These are phyloP conservation scores for Drosophila sturtevanti DNA, from an alignment of 1,140 invertebrate species.

Conservation along the genomic window DNA sequence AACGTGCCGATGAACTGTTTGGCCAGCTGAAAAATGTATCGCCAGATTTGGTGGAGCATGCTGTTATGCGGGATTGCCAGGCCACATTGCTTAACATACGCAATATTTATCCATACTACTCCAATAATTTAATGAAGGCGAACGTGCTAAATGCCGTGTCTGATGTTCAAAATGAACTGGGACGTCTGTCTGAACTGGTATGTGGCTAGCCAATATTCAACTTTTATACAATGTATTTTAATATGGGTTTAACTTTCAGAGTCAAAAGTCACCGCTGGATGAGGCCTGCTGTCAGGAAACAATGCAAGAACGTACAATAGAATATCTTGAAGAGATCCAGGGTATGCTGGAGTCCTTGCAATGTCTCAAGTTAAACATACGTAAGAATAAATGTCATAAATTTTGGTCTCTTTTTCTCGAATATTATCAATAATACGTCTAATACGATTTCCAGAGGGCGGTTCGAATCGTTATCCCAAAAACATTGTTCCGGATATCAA, in stretches of 20 bases:
- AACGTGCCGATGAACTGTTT: slow-evolving; percentile 77
- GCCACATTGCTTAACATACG: slow-evolving; percentile 66
- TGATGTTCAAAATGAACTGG: slow-evolving; percentile 75
- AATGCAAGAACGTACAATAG: slow-evolving; percentile 65
- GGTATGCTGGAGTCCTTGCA: slow-evolving; percentile 63
- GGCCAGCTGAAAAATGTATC: slow-evolving; percentile 50
- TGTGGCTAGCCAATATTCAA: background rate
- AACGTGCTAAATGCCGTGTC: slow-evolving; percentile 76
- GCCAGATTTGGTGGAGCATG: slow-evolving; percentile 63
- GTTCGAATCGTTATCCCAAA: slow-evolving; percentile 57
- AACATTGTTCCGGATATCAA: slow-evolving; percentile 79
- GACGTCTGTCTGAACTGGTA: slow-evolving; percentile 68
- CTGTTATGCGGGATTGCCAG: slow-evolving; percentile 65
- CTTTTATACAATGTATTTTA: background rate
- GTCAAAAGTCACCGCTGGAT: slow-evolving; percentile 64
- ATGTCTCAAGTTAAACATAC: slow-evolving; percentile 65
- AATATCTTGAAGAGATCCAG: slow-evolving; percentile 69
- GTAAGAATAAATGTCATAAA: slow-evolving; percentile 43
- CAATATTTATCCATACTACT: slow-evolving; percentile 77
- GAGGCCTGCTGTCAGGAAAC: slow-evolving; percentile 78
- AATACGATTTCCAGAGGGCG: slow-evolving; percentile 49
- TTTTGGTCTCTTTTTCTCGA: no score
- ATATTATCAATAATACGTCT: no score
- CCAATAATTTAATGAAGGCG: slow-evolving; percentile 76
- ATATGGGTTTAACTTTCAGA: slow-evolving; percentile 75